These are phyloP conservation scores for Sandelia bainsii DNA, from an alignment of 2,797 vertebrate genomes.

Conservation along the genomic window DNA sequence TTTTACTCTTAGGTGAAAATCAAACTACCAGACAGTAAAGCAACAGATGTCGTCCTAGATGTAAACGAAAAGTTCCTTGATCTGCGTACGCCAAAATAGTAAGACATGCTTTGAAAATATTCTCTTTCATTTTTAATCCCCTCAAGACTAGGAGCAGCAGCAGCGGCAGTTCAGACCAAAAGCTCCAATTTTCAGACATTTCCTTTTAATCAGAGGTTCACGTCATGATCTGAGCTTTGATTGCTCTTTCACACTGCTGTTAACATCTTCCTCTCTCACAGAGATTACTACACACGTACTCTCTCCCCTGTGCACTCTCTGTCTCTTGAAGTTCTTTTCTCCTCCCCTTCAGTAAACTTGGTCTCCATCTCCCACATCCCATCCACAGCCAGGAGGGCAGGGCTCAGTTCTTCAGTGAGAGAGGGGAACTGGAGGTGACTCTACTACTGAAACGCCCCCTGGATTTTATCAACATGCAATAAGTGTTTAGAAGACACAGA, in stretches of 20 bases:
- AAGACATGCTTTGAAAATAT: conserved; percentile 69
- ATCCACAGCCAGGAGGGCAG: conserved; percentile 86
- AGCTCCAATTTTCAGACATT: conserved; percentile 24
- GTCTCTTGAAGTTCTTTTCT: conserved; percentile 9
- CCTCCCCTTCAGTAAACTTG: conserved; percentile 87
- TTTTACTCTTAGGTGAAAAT: conserved; percentile 86
- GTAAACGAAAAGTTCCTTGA: conserved; percentile 90
- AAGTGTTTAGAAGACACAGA: conserved; percentile 32
- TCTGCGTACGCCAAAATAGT: conserved; percentile 92
- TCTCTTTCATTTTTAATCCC: conserved; percentile 46
- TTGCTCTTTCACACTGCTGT: conserved; percentile 8
- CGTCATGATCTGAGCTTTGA: conserved; percentile 41
- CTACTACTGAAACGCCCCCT: conserved; percentile 85
- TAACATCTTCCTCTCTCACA: conserved; percentile 19
- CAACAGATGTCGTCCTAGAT: conserved; percentile 89
- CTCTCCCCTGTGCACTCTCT: not conserved
- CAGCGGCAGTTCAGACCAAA: conserved; percentile 28
- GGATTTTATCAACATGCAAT: conserved; percentile 85
- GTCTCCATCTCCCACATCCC: conserved; percentile 90
- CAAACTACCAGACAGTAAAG: conserved; percentile 89
- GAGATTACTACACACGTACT: not conserved
- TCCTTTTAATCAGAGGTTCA: conserved; percentile 37
- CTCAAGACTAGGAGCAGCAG: conserved; percentile 1
- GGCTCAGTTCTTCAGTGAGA: conserved; percentile 87
- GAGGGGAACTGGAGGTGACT: conserved; percentile 89